Evolutionary conservation across 2,113 vertebrate species (phyloP).

Genomic region (Pungitius pungitius): DNA sequence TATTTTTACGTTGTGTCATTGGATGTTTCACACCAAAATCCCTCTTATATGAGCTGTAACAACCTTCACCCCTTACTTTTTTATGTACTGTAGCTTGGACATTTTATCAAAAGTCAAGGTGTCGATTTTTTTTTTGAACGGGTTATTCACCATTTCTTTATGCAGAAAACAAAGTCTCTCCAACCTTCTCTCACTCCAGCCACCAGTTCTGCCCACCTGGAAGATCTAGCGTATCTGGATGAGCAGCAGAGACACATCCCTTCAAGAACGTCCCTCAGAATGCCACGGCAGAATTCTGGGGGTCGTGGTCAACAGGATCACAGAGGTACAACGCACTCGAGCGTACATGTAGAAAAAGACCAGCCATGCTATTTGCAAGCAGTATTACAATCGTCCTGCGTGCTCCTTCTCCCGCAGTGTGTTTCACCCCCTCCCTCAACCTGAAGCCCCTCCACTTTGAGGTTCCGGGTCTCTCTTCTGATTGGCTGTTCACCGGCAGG

Average conservation of each 20-base stretch:
- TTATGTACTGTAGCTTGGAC: not conserved
- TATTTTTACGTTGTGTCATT: no score
- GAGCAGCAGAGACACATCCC: conserved; percentile 90
- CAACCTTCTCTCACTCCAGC: conserved; percentile 75
- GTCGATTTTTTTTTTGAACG: no score
- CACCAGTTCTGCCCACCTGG: conserved; percentile 94
- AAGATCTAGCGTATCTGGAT: conserved; percentile 94
- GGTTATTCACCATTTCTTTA: not conserved
- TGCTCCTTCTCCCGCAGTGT: conserved; percentile 42
- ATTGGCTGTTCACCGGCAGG: conserved; percentile 91
- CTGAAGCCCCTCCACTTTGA: conserved; percentile 96
- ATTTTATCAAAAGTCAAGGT: not conserved
- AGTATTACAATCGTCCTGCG: not conserved
- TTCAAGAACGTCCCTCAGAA: conserved; percentile 90
- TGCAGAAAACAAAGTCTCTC: not conserved
- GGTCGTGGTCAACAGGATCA: conserved; percentile 84
- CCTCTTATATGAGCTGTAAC: no score
- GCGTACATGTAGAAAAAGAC: not conserved
- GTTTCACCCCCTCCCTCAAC: conserved; percentile 85
- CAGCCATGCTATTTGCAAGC: not conserved
- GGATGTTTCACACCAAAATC: no score
- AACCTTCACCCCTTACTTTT: not conserved
- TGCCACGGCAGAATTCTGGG: conserved; percentile 90
- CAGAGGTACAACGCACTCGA: conserved; percentile 82
- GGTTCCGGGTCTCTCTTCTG: conserved; percentile 92